Base-by-base conservation (phyloP, 2,797 vertebrate genomes). In the Zenarchopterus dispar region DNA sequence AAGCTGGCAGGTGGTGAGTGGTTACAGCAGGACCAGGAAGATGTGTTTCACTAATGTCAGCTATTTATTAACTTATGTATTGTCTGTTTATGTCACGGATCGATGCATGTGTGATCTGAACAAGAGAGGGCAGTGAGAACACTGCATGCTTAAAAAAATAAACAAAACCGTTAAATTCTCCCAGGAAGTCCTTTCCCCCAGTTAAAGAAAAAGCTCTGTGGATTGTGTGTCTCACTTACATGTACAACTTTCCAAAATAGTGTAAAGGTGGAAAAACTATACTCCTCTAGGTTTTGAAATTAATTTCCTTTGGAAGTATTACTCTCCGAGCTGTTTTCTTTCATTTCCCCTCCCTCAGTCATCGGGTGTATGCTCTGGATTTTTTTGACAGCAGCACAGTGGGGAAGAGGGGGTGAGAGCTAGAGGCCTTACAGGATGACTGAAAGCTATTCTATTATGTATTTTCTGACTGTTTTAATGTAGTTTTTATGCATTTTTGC, bases 261-360 rank as follows among this genome's bases (percentile, higher is more conserved):
- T 72, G 73, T 13, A 42, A 76, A 82, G 76, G 81, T 84, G 56
- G 65, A 59, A 72, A 67, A 84, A 83, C 77, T 81, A 80, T 78
- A 56, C 66, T 89, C 89, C 86, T 85, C 24, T 0, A 78, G 80
- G 87, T 82, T 88, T 91, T 83, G 54, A 83, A 91, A 91, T 87
- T 85, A 54, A 91, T 91, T 91, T 92, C 83, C 81, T 81, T 80
- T 61, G 51, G 69, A 88, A 85, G 90, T 87, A 87, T 89, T 88
- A 80, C 81, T 87, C 83, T 83, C 62, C 59, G 70, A 78, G 67
- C 62, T 87, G 81, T 86, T 91, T 89, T 85, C 66, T 81, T 87
- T 79, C 78, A 73, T 81, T 84, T 67, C 53, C 74, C 65, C 23
- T 43, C 67, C 59, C 62, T 83, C 77, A 72, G 81, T 78, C 72